A percentile compares a stretch with the other conserved stretches of the same genome.
phyloP scores from a whole-genome alignment of 2,113 vertebrate genomes.

The Danio rerio region GRCz12tu NC_133192.1:7454501-7455000 shows the following conservation, averaged over 20 bases:
- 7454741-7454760: slow-evolving; percentile 84
- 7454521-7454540: no score
- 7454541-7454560: no score
- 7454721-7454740: no score
- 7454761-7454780: slow-evolving; percentile 88
- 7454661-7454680: no score
- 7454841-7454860: slow-evolving; percentile 78
- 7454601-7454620: no score
- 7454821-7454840: slow-evolving; percentile 71
- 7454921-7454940: slow-evolving; percentile 91
- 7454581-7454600: no score
- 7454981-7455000: not conserved
- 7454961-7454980: slow-evolving; percentile 60
- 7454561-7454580: no score
- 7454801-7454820: slow-evolving; percentile 77
- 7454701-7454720: no score
- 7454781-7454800: slow-evolving; percentile 85
- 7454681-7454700: no score
- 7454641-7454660: no score
- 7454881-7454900: slow-evolving; percentile 90
- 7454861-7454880: slow-evolving; percentile 86
- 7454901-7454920: slow-evolving; percentile 92
- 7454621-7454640: no score
- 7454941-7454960: slow-evolving; percentile 90
- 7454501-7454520: no score